These are phyloP conservation scores for Eira barbara DNA, from an alignment of 2,113 vertebrate genomes.

Conservation along the genomic window DNA sequence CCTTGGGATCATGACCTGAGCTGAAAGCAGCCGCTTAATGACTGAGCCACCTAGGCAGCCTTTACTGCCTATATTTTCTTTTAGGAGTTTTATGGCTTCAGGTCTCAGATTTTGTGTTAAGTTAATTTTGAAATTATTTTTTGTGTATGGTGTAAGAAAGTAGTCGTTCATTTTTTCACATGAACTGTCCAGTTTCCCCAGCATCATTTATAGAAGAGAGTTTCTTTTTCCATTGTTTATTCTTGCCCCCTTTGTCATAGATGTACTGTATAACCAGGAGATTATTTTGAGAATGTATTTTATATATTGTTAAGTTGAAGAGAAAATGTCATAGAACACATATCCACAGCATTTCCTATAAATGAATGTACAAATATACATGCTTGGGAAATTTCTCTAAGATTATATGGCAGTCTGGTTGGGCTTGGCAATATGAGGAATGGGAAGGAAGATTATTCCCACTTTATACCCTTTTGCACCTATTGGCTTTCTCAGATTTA, in stretches of 20 bases:
- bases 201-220: neutral
- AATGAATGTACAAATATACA: neutral
- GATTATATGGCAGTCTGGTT: neutral
- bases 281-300: neutral
- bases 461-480: neutral
- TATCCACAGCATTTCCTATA: neutral
- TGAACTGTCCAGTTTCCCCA: neutral
- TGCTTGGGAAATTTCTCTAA: constrained; percentile 7
- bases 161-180: neutral
- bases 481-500: neutral
- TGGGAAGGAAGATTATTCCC: constrained; percentile 11
- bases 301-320: neutral
- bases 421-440: neutral
- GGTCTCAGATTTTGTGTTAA: neutral
- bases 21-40: no score
- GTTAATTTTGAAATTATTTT: neutral
- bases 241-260: neutral
- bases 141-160: neutral
- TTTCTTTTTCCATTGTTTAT: neutral
- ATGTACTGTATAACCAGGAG: neutral
- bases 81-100: neutral
- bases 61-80: neutral
- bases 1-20: no score
- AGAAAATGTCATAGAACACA: neutral
- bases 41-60: no score